phyloP scores from a whole-genome alignment of 2,797 vertebrate species.

The Chaenodraco wilsoni region DNA sequence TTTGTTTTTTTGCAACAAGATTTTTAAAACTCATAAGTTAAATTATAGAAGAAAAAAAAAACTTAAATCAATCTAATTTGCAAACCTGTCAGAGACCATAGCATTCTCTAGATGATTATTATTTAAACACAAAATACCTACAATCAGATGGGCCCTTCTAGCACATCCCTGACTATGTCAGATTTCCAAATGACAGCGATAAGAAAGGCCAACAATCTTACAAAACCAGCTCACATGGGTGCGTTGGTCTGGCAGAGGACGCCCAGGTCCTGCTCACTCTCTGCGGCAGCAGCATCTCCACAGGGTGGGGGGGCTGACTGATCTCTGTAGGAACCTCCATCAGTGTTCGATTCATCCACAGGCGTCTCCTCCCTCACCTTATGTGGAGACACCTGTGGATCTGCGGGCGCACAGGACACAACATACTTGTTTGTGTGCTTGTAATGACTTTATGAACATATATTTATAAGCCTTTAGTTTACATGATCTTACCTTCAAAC shows the following conservation, averaged over 20 bases:
- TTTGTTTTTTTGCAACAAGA: too few species aligned
- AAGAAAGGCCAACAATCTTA: conserved; percentile 5
- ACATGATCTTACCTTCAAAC: conserved; percentile 32
- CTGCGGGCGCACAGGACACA: not conserved
- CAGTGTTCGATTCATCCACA: conserved; percentile 42
- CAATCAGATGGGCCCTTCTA: not conserved
- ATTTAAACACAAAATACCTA: not conserved
- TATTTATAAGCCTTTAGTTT: not conserved
- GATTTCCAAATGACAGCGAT: not conserved
- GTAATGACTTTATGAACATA: too few species aligned
- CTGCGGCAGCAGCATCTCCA: conserved; percentile 33
- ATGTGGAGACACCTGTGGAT: conserved; percentile 34
- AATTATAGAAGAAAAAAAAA: not conserved
- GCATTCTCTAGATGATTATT: not conserved
- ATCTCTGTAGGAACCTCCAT: conserved; percentile 44
- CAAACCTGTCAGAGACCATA: too few species aligned
- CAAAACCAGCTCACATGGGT: conserved; percentile 75
- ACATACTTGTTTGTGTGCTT: not conserved
- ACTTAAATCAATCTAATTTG: not conserved
- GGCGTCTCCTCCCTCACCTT: conserved; percentile 54
- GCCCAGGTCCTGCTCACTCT: conserved; percentile 77
- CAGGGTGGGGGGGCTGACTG: not conserved
- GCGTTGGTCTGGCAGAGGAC: conserved; percentile 81
- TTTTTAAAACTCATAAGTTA: not conserved
- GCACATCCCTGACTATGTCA: not conserved